Evolutionary conservation across 2,888 invertebrate genomes (phyloP), one percentile per base, ranked within the genome.

Genomic region (Aphodius granarius): DNA sequence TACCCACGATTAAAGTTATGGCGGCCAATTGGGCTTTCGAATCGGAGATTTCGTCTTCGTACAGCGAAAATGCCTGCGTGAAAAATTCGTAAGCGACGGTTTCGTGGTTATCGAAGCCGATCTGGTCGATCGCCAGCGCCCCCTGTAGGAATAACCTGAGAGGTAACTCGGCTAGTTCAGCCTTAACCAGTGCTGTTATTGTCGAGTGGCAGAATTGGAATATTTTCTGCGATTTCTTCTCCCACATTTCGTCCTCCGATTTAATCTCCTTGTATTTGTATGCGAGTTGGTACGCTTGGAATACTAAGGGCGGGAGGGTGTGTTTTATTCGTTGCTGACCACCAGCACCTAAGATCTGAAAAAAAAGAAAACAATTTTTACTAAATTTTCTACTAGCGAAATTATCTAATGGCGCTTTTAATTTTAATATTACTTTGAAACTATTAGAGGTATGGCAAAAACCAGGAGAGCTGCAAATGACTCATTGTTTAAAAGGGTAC

Each of bases 21-120:
- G 98, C 98, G 0, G 98, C 96, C 77, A 99, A 87, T 86, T 99
- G 99, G 0, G 98, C 97, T 86, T 97, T 97, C 75, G 97, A 97
- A 86, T 99, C 99, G 0, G 97, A 96, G 83, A 99, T 97, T 88
- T 99, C 99, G 86, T 99, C 99, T 86, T 99, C 99, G 86, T 99
- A 99, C 74, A 99, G 87, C 0, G 98, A 96, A 88, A 99, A 99
- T 0, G 98, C 93, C 88, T 94, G 94, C 19, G 98, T 97, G 86
- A 99, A 93, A 85, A 97, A 99, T 88, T 99, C 99, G 88, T 99
- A 99, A 0, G 98, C 98, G 0, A 99, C 95, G 6, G 97, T 96
- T 88, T 99, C 98, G 86, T 96, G 95, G 85, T 97, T 97, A 77
- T 97, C 95, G 87, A 98, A 99, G 5, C 93, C 93, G 73, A 98